phyloP scores from a whole-genome alignment of 2,113 vertebrate species.

The Saguinus imperator region DNA sequence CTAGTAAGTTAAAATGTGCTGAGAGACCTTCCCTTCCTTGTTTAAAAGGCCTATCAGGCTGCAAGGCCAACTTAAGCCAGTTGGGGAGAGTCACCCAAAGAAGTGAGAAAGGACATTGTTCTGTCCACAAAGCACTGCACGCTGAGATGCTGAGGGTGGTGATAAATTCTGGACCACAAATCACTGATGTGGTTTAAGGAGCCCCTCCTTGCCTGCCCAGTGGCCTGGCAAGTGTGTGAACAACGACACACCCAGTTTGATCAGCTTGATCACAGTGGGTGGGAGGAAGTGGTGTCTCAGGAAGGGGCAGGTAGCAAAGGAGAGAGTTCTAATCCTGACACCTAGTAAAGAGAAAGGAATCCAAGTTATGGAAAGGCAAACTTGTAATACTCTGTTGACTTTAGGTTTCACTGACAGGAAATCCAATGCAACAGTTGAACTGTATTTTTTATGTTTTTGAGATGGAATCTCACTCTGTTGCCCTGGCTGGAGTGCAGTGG shows the following conservation, averaged over 20 bases:
- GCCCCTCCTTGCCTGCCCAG: not conserved
- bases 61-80: not conserved
- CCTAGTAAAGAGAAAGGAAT: not conserved
- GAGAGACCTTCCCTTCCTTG: not conserved
- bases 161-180: slow-evolving; percentile 44
- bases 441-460: too few relatives aligned
- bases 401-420: not conserved
- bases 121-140: not conserved
- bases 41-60: not conserved
- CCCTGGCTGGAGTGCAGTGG: too few relatives aligned
- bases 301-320: not conserved
- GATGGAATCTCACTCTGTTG: too few relatives aligned
- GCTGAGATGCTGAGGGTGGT: not conserved
- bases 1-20: not conserved
- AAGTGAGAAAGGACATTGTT: not conserved
- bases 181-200: slow-evolving; percentile 7
- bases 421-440: not conserved
- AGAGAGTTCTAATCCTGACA: not conserved
- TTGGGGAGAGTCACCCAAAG: not conserved
- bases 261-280: not conserved
- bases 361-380: not conserved
- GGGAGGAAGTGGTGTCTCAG: slow-evolving; percentile 27
- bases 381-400: not conserved
- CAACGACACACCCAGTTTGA: slow-evolving; percentile 26
- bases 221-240: not conserved